Evolutionary conservation across 2,888 invertebrate genomes (phyloP).

Genomic region (Philopedon plagiatum): DNA sequence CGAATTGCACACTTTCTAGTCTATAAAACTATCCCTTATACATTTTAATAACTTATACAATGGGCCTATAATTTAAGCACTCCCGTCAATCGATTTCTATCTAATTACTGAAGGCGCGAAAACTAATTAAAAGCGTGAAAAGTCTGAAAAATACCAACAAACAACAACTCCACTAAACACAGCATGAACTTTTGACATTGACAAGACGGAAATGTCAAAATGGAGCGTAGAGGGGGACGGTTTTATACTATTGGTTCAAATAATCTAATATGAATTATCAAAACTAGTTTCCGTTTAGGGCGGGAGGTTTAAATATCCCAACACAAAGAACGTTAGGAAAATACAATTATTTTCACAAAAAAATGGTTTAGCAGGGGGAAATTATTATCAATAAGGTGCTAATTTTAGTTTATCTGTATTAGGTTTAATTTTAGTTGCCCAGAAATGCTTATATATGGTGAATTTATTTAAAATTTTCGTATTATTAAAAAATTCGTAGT

Average conservation of each 20-base stretch:
- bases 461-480: not conserved
- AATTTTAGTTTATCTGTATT: not conserved
- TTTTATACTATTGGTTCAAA: not conserved
- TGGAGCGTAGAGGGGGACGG: not conserved
- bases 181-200: constrained; percentile 18
- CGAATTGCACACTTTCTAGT: constrained; percentile 9
- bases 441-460: not conserved
- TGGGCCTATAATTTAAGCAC: not conserved
- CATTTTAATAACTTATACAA: not conserved
- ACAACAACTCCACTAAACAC: constrained; percentile 13
- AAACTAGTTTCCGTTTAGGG: not conserved
- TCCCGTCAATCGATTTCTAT: not conserved
- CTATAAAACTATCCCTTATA: not conserved
- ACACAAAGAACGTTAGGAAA: not conserved
- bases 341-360: not conserved
- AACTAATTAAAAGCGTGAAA: constrained; percentile 22
- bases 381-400: not conserved
- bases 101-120: constrained; percentile 9
- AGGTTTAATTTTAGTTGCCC: not conserved
- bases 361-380: not conserved
- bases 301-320: not conserved
- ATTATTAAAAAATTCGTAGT: not conserved
- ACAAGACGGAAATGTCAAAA: not conserved
- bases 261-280: not conserved
- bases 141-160: constrained; percentile 3